Evolutionary conservation across 2,888 invertebrate genomes (phyloP).

Genomic region (Thymelicus acteon): DNA sequence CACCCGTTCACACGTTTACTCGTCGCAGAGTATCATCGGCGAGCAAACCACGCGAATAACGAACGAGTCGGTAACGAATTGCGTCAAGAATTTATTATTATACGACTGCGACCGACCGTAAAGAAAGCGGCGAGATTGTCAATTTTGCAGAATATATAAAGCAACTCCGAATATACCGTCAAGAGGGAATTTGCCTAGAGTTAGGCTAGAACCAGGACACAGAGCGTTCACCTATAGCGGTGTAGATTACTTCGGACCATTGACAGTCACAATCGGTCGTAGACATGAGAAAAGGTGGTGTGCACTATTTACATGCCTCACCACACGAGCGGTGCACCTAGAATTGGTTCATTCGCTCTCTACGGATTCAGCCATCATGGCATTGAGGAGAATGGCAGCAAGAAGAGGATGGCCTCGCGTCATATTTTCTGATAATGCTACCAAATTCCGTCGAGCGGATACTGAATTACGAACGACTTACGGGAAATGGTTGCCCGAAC

Average conservation of each 20-base stretch:
- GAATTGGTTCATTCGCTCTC: constrained; percentile 28
- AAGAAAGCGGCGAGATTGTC: too few species aligned
- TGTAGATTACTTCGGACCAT: constrained; percentile 41
- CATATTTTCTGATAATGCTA: constrained; percentile 42
- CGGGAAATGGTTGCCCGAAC: neutral
- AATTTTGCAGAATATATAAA: too few species aligned
- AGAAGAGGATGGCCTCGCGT: constrained; percentile 41
- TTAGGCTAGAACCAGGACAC: constrained; percentile 4
- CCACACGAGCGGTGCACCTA: constrained; percentile 24
- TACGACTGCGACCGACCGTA: too few species aligned
- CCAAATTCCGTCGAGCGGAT: constrained; percentile 43
- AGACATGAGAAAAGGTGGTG: constrained; percentile 39
- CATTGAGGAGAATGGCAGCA: constrained; percentile 44
- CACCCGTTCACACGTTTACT: neutral
- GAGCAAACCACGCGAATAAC: too few species aligned
- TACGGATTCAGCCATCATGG: constrained; percentile 44
- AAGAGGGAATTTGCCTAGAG: neutral
- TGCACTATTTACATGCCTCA: constrained; percentile 40
- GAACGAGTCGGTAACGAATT: too few species aligned
- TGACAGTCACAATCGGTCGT: constrained; percentile 38
- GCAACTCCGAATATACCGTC: neutral
- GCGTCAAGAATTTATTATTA: too few species aligned
- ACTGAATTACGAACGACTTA: constrained; percentile 29
- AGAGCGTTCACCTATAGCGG: constrained; percentile 39
- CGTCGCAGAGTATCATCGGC: too few species aligned